Evolutionary conservation across 2,888 invertebrate genomes (phyloP).

Genomic region (Oconnorella tubifera): DNA sequence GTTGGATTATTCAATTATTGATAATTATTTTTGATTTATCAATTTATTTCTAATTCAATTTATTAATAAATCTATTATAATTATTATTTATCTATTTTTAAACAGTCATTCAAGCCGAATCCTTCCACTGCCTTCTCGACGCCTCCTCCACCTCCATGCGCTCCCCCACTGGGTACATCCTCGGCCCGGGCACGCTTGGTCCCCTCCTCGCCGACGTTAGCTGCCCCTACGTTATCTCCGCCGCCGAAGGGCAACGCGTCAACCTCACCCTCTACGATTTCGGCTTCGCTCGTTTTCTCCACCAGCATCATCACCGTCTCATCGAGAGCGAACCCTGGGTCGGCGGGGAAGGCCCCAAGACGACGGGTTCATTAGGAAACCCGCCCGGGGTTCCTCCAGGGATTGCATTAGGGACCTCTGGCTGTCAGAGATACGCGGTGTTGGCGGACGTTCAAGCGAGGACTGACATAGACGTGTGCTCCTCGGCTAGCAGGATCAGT

Average conservation of each 20-base stretch:
- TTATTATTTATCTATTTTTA: no score
- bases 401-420: background rate
- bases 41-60: no score
- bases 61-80: no score
- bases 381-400: background rate
- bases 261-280: conserved; percentile 19
- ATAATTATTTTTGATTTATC: no score
- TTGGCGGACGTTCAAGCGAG: conserved; percentile 12
- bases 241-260: conserved; percentile 10
- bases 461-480: conserved; percentile 13
- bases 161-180: conserved; percentile 1
- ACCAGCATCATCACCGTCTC: background rate
- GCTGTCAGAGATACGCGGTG: conserved; percentile 13
- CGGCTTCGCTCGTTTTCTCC: background rate
- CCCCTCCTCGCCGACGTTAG: background rate
- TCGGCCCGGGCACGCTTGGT: conserved; percentile 2
- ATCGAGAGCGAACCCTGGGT: background rate
- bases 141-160: background rate
- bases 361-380: background rate
- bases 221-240: background rate
- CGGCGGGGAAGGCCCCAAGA: background rate
- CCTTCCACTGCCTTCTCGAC: background rate
- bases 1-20: no score
- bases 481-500: conserved; percentile 1
- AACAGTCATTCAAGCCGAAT: conserved; percentile 2